A percentile compares a stretch with the other conserved stretches of the same genome.
Evolutionary conservation across 2,113 vertebrate genomes (phyloP).

Genomic region (Mugil cephalus): DNA sequence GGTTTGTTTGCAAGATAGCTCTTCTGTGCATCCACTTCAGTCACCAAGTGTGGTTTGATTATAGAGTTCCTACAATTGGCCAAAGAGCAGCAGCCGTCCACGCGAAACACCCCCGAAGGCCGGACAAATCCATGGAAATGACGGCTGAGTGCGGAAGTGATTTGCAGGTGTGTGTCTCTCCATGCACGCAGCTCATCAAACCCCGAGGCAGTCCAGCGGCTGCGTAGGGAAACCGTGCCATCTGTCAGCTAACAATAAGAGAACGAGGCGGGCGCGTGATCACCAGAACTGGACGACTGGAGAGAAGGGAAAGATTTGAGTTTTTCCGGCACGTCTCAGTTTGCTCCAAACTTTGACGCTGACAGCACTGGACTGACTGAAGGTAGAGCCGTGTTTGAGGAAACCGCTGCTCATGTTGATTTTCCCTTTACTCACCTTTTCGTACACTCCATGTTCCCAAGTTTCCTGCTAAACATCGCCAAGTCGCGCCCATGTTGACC

Average conservation of each 20-base stretch:
- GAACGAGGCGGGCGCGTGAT: conserved; percentile 24
- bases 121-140: conserved; percentile 17
- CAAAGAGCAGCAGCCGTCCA: too few relatives aligned
- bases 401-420: neutral
- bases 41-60: too few relatives aligned
- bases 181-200: conserved; percentile 19
- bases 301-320: neutral
- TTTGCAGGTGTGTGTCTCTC: conserved; percentile 11
- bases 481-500: too few relatives aligned
- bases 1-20: too few relatives aligned
- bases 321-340: conserved; percentile 4
- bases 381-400: too few relatives aligned
- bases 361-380: too few relatives aligned
- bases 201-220: conserved; percentile 7
- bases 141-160: conserved; percentile 3
- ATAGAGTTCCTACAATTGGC: too few relatives aligned
- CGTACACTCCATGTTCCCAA: too few relatives aligned
- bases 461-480: too few relatives aligned
- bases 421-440: too few relatives aligned
- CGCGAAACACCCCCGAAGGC: too few relatives aligned
- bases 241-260: conserved; percentile 55
- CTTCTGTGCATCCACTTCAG: too few relatives aligned
- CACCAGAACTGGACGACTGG: conserved; percentile 29
- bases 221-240: conserved; percentile 38
- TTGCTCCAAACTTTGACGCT: neutral